These are phyloP conservation scores for Netelia melanura DNA, from an alignment of 2,888 invertebrate genomes.

Conservation along the genomic window DNA sequence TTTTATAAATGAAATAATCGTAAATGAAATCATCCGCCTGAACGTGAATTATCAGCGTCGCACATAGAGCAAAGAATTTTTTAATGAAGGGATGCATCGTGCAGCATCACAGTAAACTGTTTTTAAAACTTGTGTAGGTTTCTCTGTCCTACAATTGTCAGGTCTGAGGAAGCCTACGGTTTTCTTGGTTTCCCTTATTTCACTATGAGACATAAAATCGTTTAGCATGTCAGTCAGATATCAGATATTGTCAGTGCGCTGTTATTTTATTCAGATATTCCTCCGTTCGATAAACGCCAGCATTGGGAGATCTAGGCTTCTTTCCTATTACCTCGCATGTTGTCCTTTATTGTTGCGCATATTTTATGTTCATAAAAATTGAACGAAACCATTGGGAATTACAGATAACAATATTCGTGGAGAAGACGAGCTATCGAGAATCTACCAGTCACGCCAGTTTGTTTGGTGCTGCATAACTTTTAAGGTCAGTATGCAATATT, in stretches of 20 bases:
- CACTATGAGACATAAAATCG: neutral
- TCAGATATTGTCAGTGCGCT: neutral
- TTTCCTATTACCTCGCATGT: neutral
- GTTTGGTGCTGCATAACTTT: neutral
- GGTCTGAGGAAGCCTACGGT: neutral
- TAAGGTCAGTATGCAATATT: neutral
- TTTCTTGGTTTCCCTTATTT: neutral
- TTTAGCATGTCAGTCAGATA: neutral
- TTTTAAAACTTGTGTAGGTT: neutral
- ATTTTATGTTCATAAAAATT: neutral
- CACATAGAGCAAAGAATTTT: conserved; percentile 20
- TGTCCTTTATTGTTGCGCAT: neutral
- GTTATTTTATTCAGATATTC: neutral
- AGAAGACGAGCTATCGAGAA: too few relatives aligned
- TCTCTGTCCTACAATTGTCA: neutral
- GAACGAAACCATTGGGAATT: neutral
- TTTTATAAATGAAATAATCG: conserved; percentile 56
- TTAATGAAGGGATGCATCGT: conserved; percentile 26
- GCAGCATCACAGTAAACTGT: neutral
- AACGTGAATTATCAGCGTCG: neutral
- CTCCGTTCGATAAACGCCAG: neutral
- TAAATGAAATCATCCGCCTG: conserved; percentile 39
- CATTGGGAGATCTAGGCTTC: neutral
- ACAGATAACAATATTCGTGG: neutral
- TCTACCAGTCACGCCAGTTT: too few relatives aligned